Conservation (phyloP, 2,888 invertebrate genomes). For the Helobdella robusta region DNA sequence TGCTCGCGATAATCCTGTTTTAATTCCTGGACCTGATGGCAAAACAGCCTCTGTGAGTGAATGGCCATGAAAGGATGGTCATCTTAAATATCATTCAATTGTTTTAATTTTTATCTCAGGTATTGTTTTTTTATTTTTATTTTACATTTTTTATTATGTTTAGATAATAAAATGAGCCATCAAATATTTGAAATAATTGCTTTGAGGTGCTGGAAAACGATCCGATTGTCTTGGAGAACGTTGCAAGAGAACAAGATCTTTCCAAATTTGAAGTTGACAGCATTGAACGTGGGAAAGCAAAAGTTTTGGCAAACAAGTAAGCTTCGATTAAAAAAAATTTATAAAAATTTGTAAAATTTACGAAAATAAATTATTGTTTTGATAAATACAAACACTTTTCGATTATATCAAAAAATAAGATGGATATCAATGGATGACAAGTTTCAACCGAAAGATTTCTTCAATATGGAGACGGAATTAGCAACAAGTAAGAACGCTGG, state of each 20-base stretch:
- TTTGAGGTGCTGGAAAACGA: conserved; percentile 35
- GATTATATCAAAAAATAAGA: background rate
- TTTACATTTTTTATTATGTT: too few relatives aligned
- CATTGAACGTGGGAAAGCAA: conserved; percentile 16
- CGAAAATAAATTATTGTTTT: background rate
- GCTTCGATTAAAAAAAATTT: background rate
- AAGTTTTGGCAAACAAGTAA: conserved; percentile 16
- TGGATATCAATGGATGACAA: conserved; percentile 1
- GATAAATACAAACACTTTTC: background rate
- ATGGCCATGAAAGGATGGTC: conserved; percentile 18
- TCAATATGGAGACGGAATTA: conserved; percentile 11
- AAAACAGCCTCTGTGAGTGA: background rate
- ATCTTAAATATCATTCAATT: too few relatives aligned
- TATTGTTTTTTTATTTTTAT: too few relatives aligned
- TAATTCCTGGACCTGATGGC: conserved; percentile 2
- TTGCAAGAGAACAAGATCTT: conserved; percentile 21
- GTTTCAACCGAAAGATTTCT: conserved; percentile 1
- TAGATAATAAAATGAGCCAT: too few relatives aligned
- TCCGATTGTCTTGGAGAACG: conserved; percentile 27
- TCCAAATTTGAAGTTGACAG: conserved; percentile 1
- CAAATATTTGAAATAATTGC: too few relatives aligned
- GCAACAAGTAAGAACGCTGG: conserved; percentile 16
- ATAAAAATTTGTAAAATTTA: too few relatives aligned
- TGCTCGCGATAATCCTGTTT: background rate
- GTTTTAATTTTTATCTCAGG: too few relatives aligned